Evolutionary conservation across 2,113 vertebrate genomes (phyloP), one percentile per base, ranked within the genome.

Genomic region (Dermatemys mawii): DNA sequence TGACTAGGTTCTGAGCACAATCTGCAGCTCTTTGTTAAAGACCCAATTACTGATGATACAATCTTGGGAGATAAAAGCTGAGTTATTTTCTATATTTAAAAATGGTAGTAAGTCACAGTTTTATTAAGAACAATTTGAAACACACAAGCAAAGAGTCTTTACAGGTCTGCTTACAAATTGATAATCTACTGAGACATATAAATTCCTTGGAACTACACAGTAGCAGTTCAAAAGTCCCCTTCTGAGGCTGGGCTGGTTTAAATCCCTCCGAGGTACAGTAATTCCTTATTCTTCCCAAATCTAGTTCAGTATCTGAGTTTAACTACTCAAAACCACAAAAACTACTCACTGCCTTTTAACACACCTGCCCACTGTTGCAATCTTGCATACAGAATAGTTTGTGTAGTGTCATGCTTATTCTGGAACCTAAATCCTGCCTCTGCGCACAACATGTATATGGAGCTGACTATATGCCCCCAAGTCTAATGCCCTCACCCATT

Each of bases 201-300:
- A 90, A 88, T 44, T 97, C 92, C 88, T 93, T 93, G 92, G 94
- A 92, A 96, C 92, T 48, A 3, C 88, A 90, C 49, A 91, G 90
- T 54, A 87, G 86, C 82, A 38, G 93, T 90, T 55, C 94, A 90
- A 92, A 91, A 70, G 51, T 92, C 83, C 84, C 92, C 79, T 78
- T 97, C 94, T 88, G 78, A 94, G 83, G 86, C 32, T 0, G 3
- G 90, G 92, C 93, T 63, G 87, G 90, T 92, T 95, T 94, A 94
- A 91, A 92, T 78, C 55, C 63, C 63, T 76, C 13, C 14, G 41
- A 76, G 26, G 4, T 22, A 70, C 13, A 46, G 26, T 44, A 27
- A 46, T 46, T 76, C 24, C 22, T 6, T 29, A 13, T 27, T 44
- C 80, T 57, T 78, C 49, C 10, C 91, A 29, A 24, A 41, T 51